Conservation (phyloP, 2,797 vertebrate genomes). For the Mormyrops attenuatus region DNA sequence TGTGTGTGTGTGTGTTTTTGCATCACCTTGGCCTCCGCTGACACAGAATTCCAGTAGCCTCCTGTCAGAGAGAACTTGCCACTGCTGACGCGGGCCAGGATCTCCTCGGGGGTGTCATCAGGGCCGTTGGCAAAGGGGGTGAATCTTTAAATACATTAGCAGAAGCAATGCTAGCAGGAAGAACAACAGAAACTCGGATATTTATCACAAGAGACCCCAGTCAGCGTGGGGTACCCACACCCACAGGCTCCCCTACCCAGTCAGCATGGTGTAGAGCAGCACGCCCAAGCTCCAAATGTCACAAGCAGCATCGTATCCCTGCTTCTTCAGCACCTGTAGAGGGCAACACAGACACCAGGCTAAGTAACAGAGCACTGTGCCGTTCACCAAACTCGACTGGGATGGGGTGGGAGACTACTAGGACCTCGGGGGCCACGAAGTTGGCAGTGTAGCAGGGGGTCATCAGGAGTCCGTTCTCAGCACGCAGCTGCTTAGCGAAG, state of each 20-base stretch:
- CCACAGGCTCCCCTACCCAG: constrained; percentile 60
- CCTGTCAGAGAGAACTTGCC: constrained; percentile 77
- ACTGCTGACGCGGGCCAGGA: constrained; percentile 75
- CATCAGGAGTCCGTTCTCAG: constrained; percentile 76
- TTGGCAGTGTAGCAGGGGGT: constrained; percentile 83
- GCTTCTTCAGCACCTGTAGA: constrained; percentile 73
- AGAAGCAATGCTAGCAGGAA: not conserved
- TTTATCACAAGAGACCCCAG: not conserved
- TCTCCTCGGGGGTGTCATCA: constrained; percentile 79
- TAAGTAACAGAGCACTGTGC: not conserved
- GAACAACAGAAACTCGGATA: too few species aligned
- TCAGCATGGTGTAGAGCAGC: constrained; percentile 79
- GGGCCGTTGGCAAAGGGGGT: constrained; percentile 83
- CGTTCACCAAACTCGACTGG: not conserved
- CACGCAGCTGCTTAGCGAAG: constrained; percentile 77
- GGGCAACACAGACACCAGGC: constrained; percentile 29
- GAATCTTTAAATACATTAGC: constrained; percentile 51
- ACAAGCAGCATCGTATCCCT: constrained; percentile 78
- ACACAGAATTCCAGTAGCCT: constrained; percentile 81
- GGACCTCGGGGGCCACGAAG: constrained; percentile 81
- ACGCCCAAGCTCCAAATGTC: constrained; percentile 84
- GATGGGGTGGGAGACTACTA: not conserved
- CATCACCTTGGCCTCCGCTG: constrained; percentile 68
- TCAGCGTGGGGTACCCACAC: not conserved
- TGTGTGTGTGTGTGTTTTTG: not conserved